These are phyloP conservation scores for Ammodytes dubius DNA, from an alignment of 2,113 vertebrate genomes.

Conservation along the genomic window DNA sequence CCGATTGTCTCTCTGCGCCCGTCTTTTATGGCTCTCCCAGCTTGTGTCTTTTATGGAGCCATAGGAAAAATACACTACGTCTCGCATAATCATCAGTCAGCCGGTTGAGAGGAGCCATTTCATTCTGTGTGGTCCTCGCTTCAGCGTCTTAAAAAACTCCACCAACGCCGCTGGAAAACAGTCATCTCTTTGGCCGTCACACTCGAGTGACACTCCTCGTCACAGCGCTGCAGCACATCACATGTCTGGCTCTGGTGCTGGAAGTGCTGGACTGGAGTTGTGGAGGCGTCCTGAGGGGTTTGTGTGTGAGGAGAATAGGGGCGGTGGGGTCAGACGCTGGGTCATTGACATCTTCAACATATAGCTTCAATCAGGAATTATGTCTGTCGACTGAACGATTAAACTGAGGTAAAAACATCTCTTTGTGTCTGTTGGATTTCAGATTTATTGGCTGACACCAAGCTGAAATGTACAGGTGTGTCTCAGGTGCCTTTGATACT, in stretches of 20 bases:
- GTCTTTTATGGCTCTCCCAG: constrained; percentile 75
- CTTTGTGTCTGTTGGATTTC: constrained; percentile 53
- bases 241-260: constrained; percentile 54
- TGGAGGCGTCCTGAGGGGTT: constrained; percentile 40
- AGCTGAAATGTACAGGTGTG: constrained; percentile 60
- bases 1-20: constrained; percentile 71
- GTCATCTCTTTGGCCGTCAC: constrained; percentile 80
- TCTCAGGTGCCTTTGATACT: constrained; percentile 24
- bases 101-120: constrained; percentile 69
- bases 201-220: constrained; percentile 68
- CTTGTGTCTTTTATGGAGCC: constrained; percentile 79
- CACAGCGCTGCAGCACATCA: constrained; percentile 70
- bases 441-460: constrained; percentile 63
- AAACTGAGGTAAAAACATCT: constrained; percentile 41
- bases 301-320: constrained; percentile 16
- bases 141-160: constrained; percentile 55
- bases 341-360: constrained; percentile 46
- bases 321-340: constrained; percentile 30
- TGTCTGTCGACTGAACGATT: not conserved
- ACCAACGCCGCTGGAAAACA: constrained; percentile 75
- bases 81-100: constrained; percentile 80
- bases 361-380: constrained; percentile 33
- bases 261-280: constrained; percentile 34
- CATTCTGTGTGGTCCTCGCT: constrained; percentile 83
- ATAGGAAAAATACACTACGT: constrained; percentile 80